phyloP scores from a whole-genome alignment of 2,797 vertebrate genomes.

The Numenius phaeopus region DNA sequence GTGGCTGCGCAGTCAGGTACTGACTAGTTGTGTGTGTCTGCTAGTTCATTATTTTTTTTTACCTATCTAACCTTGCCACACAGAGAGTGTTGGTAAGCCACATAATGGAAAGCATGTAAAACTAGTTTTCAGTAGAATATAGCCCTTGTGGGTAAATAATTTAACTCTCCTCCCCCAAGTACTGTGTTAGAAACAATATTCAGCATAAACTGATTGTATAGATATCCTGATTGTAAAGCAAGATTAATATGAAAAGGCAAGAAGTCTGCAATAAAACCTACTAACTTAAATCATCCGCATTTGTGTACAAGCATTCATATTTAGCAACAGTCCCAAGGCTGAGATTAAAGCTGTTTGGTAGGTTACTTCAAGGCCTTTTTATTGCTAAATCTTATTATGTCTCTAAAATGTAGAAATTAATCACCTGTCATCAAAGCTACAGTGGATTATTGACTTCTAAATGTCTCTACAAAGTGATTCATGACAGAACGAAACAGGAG shows the following conservation, averaged over 20 bases:
- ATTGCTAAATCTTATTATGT: conserved; percentile 88
- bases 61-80: neutral
- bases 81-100: conserved; percentile 46
- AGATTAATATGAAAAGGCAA: conserved; percentile 83
- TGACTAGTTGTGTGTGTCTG: neutral
- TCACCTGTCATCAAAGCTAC: conserved; percentile 87
- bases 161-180: conserved; percentile 27
- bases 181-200: conserved; percentile 69
- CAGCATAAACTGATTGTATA: conserved; percentile 75
- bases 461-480: conserved; percentile 87
- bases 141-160: conserved; percentile 75
- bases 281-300: conserved; percentile 82
- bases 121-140: conserved; percentile 71
- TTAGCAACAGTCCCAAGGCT: conserved; percentile 86
- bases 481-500: conserved; percentile 85
- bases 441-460: conserved; percentile 88
- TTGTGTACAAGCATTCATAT: conserved; percentile 85
- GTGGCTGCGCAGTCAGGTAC: neutral
- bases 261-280: conserved; percentile 81
- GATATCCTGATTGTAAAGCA: conserved; percentile 81
- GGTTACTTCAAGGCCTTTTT: conserved; percentile 87
- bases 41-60: neutral
- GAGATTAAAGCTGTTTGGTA: conserved; percentile 87
- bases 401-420: conserved; percentile 89
- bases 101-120: conserved; percentile 59